Evolutionary conservation across 2,797 vertebrate species (phyloP).

Genomic region (Morus bassanus): DNA sequence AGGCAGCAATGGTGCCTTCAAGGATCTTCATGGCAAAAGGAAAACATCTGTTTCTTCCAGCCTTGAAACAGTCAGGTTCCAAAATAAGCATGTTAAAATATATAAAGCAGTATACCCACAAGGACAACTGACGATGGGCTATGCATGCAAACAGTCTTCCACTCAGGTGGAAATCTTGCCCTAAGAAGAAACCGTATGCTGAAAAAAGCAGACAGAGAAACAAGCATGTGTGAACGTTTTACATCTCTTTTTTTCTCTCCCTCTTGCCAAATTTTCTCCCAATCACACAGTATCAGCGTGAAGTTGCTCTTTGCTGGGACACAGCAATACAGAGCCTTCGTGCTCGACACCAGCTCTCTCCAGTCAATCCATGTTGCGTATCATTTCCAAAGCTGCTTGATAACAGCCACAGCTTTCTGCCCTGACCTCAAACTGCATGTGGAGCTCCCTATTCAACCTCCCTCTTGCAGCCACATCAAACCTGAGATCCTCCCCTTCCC

Average conservation of each 20-base stretch:
- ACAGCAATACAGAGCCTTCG: not conserved
- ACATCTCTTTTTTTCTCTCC: not conserved
- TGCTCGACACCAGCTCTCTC: not conserved
- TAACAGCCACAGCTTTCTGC: not conserved
- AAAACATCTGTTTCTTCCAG: slow-evolving; percentile 5
- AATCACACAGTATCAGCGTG: not conserved
- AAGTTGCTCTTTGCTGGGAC: not conserved
- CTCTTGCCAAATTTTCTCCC: not conserved
- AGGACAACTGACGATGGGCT: not conserved
- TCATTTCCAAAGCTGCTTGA: not conserved
- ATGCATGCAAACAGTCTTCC: not conserved
- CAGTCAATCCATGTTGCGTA: not conserved
- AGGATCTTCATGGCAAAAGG: not conserved
- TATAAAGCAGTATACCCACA: not conserved
- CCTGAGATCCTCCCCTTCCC: not conserved
- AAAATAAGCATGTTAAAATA: not conserved
- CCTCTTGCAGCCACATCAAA: not conserved
- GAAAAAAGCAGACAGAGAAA: not conserved
- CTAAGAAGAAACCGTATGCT: not conserved
- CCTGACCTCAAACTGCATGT: not conserved
- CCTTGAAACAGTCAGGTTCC: not conserved
- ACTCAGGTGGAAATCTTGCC: not conserved
- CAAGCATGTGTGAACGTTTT: not conserved
- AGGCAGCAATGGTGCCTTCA: not conserved
- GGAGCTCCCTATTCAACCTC: not conserved